These are phyloP conservation scores for Bubo scandiacus DNA, from an alignment of 2,113 vertebrate species.

Conservation along the genomic window DNA sequence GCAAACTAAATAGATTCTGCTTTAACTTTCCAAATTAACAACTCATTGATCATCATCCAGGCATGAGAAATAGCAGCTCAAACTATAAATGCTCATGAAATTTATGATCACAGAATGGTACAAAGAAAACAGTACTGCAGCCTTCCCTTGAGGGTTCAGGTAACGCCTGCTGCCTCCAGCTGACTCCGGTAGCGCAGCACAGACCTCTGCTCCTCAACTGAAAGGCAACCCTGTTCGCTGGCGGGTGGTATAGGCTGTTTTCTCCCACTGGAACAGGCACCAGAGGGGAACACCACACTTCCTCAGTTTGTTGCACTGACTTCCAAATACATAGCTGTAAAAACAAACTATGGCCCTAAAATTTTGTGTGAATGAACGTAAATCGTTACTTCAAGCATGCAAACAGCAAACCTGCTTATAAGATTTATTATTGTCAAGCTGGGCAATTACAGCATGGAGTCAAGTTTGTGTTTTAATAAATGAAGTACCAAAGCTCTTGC, in stretches of 20 bases:
- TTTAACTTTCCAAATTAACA: neutral
- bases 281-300: neutral
- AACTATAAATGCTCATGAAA: neutral
- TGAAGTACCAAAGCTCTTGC: conserved; percentile 5
- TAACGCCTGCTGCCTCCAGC: neutral
- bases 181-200: rapidly evolving
- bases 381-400: neutral
- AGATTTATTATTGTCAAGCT: conserved; percentile 51
- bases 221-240: rapidly evolving
- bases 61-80: neutral
- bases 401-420: conserved; percentile 6
- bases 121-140: neutral
- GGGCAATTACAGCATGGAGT: conserved; percentile 11
- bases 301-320: neutral
- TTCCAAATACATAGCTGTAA: neutral
- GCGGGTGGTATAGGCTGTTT: rapidly evolving
- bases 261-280: neutral
- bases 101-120: neutral
- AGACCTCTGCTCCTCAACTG: neutral
- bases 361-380: neutral
- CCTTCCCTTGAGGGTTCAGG: neutral
- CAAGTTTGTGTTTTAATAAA: conserved; percentile 41
- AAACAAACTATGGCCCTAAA: neutral
- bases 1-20: neutral
- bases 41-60: neutral